Percentiles rank a stretch among this genome's conserved stretches.
These are phyloP conservation scores for Orycteropus afer DNA, from an alignment of 2,113 vertebrate genomes.

Conservation along the genomic window DNA sequence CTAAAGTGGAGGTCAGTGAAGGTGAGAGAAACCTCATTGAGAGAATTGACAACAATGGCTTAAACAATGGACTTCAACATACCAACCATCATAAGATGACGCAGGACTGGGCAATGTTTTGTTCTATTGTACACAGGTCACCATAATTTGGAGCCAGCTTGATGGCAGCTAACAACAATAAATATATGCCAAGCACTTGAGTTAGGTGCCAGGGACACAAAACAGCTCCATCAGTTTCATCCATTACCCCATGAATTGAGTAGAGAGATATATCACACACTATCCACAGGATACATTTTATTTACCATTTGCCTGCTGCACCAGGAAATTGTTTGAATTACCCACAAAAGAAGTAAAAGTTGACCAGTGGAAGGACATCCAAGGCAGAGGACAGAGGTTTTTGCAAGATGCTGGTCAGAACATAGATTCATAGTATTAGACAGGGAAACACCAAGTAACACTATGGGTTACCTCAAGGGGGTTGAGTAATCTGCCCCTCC, in stretches of 20 bases:
- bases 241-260: not conserved
- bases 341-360: not conserved
- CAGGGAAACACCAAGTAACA: not conserved
- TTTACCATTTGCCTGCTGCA: not conserved
- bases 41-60: not conserved
- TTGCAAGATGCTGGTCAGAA: not conserved
- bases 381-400: too few species aligned
- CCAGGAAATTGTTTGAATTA: not conserved
- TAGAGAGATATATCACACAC: not conserved
- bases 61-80: too few species aligned
- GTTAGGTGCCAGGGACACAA: not conserved
- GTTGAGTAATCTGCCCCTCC: not conserved
- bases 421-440: not conserved
- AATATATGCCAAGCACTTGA: not conserved
- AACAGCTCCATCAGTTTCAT: too few species aligned
- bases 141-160: too few species aligned
- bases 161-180: not conserved
- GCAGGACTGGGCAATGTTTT: too few species aligned
- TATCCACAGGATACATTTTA: too few species aligned
- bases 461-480: too few species aligned
- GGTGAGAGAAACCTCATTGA: not conserved
- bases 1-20: not conserved
- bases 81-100: too few species aligned
- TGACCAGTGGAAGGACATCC: not conserved
- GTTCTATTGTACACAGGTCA: too few species aligned